phyloP scores from a whole-genome alignment of 1,140 invertebrate species.

The Micrasema minimum region DNA sequence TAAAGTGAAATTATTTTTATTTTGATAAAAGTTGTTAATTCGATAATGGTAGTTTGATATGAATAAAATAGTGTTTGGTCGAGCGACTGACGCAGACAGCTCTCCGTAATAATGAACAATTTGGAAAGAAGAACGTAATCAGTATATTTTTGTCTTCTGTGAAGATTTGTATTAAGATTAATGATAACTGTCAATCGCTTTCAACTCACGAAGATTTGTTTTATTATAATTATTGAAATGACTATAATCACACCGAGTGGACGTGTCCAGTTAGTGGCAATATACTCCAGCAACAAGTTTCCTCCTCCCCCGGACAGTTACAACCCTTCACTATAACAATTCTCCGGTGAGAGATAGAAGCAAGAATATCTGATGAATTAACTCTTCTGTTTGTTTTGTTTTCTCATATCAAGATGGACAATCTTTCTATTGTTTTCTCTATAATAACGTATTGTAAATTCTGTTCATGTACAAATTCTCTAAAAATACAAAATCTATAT shows the following conservation, averaged over 20 bases:
- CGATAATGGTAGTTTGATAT: conserved; percentile 11
- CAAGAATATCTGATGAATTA: conserved; percentile 32
- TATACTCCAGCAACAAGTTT: too few species aligned
- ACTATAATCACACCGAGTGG: too few species aligned
- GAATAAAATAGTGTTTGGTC: background rate
- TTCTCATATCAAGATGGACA: conserved; percentile 29
- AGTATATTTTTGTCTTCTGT: conserved; percentile 72
- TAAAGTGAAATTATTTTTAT: conserved; percentile 68
- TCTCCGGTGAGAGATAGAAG: conserved; percentile 13
- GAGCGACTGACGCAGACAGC: conserved; percentile 1
- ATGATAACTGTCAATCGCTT: conserved; percentile 45
- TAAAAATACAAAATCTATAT: conserved; percentile 33
- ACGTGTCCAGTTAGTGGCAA: too few species aligned
- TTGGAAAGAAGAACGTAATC: conserved; percentile 56
- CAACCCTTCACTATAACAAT: conserved; percentile 7
- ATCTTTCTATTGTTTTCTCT: conserved; percentile 55
- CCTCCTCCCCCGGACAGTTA: conserved; percentile 1
- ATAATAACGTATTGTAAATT: conserved; percentile 44
- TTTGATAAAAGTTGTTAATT: conserved; percentile 49
- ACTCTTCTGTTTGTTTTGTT: conserved; percentile 10
- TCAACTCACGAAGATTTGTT: too few species aligned
- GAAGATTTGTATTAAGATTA: conserved; percentile 63
- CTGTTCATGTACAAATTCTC: conserved; percentile 39
- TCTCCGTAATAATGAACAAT: conserved; percentile 32
- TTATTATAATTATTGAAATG: background rate